Percentiles rank a stretch among this genome's conserved stretches.
phyloP scores from a whole-genome alignment of 1,140 invertebrate genomes.

The Oreohelix idahoensis region DNA sequence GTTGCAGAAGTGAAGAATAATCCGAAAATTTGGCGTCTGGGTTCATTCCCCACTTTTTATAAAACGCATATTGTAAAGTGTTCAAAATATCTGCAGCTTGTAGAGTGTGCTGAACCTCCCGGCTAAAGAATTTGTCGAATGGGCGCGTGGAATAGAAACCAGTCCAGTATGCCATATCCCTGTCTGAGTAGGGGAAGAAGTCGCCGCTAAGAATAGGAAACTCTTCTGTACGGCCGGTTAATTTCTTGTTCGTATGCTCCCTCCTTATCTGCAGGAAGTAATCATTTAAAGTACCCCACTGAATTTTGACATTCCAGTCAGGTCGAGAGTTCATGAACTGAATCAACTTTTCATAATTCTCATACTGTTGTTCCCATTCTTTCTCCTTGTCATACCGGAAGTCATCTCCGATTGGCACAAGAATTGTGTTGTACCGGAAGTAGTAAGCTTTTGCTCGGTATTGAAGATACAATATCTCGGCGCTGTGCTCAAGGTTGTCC shows the following conservation, averaged over 20 bases:
- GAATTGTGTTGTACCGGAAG: conserved; percentile 89
- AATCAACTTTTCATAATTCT: conserved; percentile 94
- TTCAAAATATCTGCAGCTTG: conserved; percentile 73
- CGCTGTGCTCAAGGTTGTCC: conserved; percentile 86
- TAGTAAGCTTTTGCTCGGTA: conserved; percentile 96
- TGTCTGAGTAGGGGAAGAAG: conserved; percentile 97
- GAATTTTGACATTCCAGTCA: conserved; percentile 88
- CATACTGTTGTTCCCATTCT: conserved; percentile 96
- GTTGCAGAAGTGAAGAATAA: conserved; percentile 72
- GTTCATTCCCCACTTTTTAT: conserved; percentile 49
- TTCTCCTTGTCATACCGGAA: conserved; percentile 86
- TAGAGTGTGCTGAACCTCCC: conserved; percentile 89
- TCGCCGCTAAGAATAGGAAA: conserved; percentile 91
- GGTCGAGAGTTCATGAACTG: conserved; percentile 88
- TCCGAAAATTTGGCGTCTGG: conserved; percentile 41
- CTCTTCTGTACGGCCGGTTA: conserved; percentile 58
- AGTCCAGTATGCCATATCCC: conserved; percentile 96
- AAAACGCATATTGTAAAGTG: conserved; percentile 56
- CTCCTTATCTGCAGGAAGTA: conserved; percentile 89
- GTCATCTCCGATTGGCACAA: conserved; percentile 96
- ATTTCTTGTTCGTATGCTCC: conserved; percentile 41
- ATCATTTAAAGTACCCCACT: conserved; percentile 94
- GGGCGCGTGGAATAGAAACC: conserved; percentile 95
- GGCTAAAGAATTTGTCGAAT: conserved; percentile 88
- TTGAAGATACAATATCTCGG: conserved; percentile 89